phyloP scores from a whole-genome alignment of 1,140 invertebrate species.

The Idris sp. region DNA sequence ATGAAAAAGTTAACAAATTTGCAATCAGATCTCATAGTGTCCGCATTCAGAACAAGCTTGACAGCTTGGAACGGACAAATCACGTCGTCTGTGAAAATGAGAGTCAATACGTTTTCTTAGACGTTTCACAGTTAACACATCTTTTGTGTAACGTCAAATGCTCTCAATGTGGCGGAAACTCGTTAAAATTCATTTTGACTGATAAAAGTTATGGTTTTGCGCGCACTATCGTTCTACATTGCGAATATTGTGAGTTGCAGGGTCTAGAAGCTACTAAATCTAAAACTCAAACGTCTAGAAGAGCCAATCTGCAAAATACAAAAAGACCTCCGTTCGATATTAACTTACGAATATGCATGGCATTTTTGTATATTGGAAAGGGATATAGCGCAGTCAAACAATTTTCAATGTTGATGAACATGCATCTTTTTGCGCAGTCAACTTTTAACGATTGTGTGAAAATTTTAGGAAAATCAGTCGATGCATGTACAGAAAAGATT shows the following conservation, averaged over 20 bases:
- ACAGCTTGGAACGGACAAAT: too few species aligned
- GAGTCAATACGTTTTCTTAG: slow-evolving; percentile 17
- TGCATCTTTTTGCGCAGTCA: slow-evolving; percentile 15
- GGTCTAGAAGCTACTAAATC: slow-evolving; percentile 7
- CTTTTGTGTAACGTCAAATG: slow-evolving; percentile 17
- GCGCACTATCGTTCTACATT: slow-evolving; percentile 4
- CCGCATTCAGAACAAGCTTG: too few species aligned
- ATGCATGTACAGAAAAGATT: slow-evolving; percentile 9
- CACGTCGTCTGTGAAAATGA: too few species aligned
- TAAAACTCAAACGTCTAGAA: slow-evolving; percentile 3
- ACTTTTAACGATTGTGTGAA: slow-evolving; percentile 10
- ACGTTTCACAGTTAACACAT: slow-evolving; percentile 14
- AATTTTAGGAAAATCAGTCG: slow-evolving; percentile 2
- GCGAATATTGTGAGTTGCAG: slow-evolving; percentile 9
- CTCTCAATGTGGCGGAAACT: slow-evolving; percentile 13
- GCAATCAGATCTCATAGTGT: too few species aligned
- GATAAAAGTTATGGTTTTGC: slow-evolving; percentile 17
- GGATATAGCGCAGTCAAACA: slow-evolving; percentile 33
- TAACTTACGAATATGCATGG: background rate
- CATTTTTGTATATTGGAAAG: slow-evolving; percentile 35
- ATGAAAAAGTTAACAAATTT: too few species aligned
- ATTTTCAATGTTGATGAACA: slow-evolving; percentile 41
- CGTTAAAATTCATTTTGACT: slow-evolving; percentile 6
- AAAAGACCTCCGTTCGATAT: too few species aligned
- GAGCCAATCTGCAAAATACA: background rate